Conservation (phyloP, 2,888 invertebrate genomes). For the Leptinotarsa peninsularis region DNA sequence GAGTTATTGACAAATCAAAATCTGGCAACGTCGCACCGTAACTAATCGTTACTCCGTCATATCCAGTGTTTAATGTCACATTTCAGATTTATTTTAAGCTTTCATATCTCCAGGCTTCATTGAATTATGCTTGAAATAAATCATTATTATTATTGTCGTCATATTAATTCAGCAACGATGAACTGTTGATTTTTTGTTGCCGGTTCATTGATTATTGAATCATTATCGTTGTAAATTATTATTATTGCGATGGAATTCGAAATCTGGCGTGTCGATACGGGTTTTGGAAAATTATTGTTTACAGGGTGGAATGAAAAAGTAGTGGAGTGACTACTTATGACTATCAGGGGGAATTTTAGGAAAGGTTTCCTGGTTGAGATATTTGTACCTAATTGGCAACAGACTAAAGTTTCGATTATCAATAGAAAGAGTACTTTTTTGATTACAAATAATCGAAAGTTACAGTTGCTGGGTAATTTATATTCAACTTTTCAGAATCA, state of each 20-base stretch:
- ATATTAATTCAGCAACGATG: slow-evolving; percentile 36
- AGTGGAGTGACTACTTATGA: not conserved
- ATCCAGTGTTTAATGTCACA: slow-evolving; percentile 45
- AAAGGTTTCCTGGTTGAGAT: no score
- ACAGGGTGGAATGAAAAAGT: not conserved
- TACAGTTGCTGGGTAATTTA: no score
- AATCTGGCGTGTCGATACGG: slow-evolving; percentile 15
- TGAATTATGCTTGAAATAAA: slow-evolving; percentile 35
- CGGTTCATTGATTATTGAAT: slow-evolving; percentile 32
- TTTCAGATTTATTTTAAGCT: slow-evolving; percentile 42
- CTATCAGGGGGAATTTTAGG: no score
- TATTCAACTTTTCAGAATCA: no score
- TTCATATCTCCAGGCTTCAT: slow-evolving; percentile 34
- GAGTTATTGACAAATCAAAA: not conserved
- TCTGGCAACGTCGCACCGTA: slow-evolving; percentile 32
- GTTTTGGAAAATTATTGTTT: slow-evolving; percentile 7
- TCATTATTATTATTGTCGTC: slow-evolving; percentile 39
- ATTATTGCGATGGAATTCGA: slow-evolving; percentile 1
- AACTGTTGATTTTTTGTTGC: slow-evolving; percentile 27
- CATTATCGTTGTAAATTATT: slow-evolving; percentile 30
- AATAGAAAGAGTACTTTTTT: no score
- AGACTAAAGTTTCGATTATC: no score
- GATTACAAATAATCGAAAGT: no score
- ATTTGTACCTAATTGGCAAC: no score
- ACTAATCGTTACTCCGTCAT: slow-evolving; percentile 47